A percentile compares a stretch with the other conserved stretches of the same genome.
phyloP scores from a whole-genome alignment of 2,797 vertebrate genomes.

The Glossophaga mutica region DNA sequence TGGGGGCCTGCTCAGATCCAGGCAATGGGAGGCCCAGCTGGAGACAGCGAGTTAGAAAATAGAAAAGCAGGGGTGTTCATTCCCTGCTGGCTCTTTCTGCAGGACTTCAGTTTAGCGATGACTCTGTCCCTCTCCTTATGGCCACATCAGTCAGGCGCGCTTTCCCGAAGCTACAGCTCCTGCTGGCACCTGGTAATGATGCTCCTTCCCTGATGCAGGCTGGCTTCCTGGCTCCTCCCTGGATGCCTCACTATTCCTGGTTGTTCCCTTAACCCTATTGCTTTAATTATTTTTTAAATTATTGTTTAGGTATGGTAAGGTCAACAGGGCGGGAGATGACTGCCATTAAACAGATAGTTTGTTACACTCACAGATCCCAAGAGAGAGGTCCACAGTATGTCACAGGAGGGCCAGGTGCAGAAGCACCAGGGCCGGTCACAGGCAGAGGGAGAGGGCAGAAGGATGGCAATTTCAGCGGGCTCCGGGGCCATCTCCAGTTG shows the following conservation, averaged over 20 bases:
- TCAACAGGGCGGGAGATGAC: neutral
- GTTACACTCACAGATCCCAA: neutral
- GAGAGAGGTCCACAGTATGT: neutral
- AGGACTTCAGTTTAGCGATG: neutral
- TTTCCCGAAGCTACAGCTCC: neutral
- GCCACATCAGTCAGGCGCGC: neutral
- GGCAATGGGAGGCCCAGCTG: no score
- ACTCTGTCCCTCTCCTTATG: neutral
- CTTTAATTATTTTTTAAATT: neutral
- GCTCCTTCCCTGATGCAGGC: neutral
- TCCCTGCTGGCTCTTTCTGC: neutral
- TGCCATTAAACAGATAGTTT: no score
- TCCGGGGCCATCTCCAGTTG: no score
- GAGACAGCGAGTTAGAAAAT: neutral
- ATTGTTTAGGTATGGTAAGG: no score
- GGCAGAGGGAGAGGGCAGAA: neutral
- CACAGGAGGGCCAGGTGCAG: neutral
- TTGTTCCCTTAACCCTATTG: neutral
- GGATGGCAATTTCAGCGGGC: neutral
- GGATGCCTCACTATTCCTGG: no score
- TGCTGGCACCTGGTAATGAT: fast-evolving
- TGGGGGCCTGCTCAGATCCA: neutral
- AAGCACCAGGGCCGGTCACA: no score
- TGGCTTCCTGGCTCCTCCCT: neutral
- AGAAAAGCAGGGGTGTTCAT: neutral